Percentiles rank a stretch among this genome's conserved stretches.
Evolutionary conservation across 2,797 vertebrate genomes (phyloP).

Genomic region (Lutjanus argentimaculatus): DNA sequence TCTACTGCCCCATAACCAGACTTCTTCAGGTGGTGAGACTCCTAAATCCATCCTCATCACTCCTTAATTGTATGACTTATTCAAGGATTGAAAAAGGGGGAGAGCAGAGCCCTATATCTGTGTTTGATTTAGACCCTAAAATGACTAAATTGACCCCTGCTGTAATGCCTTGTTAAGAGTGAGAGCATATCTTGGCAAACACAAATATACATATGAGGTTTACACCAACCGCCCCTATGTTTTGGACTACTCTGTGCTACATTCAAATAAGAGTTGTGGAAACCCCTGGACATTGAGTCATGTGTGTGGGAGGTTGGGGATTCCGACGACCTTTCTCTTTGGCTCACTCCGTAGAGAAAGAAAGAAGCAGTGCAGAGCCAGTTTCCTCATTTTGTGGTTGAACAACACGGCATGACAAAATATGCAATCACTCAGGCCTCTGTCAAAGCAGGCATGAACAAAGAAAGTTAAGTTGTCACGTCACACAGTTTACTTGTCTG

Average conservation of each 20-base stretch:
- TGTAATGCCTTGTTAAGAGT: background rate
- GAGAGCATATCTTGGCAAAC: background rate
- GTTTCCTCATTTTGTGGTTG: conserved; percentile 79
- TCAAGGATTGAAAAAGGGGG: too few species aligned
- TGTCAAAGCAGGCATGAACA: conserved; percentile 17
- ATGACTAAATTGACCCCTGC: too few species aligned
- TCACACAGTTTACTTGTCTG: conserved; percentile 50
- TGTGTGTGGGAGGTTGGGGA: conserved; percentile 84
- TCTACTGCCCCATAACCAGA: too few species aligned
- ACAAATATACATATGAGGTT: conserved; percentile 17
- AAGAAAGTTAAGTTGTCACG: conserved; percentile 21
- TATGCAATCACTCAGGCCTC: conserved; percentile 14
- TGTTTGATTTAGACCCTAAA: too few species aligned
- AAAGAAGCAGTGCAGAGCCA: conserved; percentile 49
- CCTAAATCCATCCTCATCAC: too few species aligned
- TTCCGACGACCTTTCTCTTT: conserved; percentile 82
- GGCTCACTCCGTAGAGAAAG: conserved; percentile 50
- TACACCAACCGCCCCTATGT: conserved; percentile 16
- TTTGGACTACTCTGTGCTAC: conserved; percentile 35
- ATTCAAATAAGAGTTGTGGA: conserved; percentile 81
- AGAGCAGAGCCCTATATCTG: too few species aligned
- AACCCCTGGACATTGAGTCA: conserved; percentile 88
- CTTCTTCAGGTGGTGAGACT: too few species aligned
- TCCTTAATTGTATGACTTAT: too few species aligned
- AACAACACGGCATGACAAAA: conserved; percentile 25